phyloP scores from a whole-genome alignment of 1,140 invertebrate species.

The Acromyrmex heyeri region DNA sequence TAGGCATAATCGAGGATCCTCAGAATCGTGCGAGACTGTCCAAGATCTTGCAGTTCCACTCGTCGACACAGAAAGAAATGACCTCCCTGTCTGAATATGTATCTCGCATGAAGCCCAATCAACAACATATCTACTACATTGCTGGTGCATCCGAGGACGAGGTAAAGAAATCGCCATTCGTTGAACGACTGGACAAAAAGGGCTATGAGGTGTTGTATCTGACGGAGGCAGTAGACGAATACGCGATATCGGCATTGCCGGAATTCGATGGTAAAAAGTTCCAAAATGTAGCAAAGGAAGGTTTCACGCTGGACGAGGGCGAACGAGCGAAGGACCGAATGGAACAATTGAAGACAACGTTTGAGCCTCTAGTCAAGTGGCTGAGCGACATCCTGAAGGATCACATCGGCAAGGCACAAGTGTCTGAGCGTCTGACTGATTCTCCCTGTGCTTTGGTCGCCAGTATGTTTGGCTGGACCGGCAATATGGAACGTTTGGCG shows the following conservation, averaged over 20 bases:
- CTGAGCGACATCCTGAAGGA: constrained; percentile 95
- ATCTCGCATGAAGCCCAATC: constrained; percentile 98
- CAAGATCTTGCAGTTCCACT: constrained; percentile 97
- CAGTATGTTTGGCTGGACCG: constrained; percentile 98
- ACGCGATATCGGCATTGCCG: constrained; percentile 98
- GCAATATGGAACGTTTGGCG: constrained; percentile 99
- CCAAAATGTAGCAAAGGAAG: constrained; percentile 99
- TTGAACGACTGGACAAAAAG: constrained; percentile 96
- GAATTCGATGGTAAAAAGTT: constrained; percentile 99
- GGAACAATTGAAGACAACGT: constrained; percentile 93
- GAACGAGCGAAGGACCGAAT: constrained; percentile 94
- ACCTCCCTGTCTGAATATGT: constrained; percentile 97
- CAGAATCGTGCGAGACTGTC: constrained; percentile 97
- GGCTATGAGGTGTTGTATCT: constrained; percentile 99
- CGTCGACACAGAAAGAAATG: constrained; percentile 90
- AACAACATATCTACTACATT: constrained; percentile 98
- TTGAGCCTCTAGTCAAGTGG: constrained; percentile 97
- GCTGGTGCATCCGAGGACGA: constrained; percentile 96
- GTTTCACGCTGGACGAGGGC: constrained; percentile 95
- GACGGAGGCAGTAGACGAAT: constrained; percentile 99
- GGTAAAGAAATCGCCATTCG: constrained; percentile 97
- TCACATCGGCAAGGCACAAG: constrained; percentile 92
- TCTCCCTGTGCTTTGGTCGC: constrained; percentile 99
- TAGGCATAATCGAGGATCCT: constrained; percentile 99
- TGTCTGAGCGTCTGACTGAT: constrained; percentile 96